phyloP scores from a whole-genome alignment of 1,140 invertebrate species.

The Luehdorfia chinensis region DNA sequence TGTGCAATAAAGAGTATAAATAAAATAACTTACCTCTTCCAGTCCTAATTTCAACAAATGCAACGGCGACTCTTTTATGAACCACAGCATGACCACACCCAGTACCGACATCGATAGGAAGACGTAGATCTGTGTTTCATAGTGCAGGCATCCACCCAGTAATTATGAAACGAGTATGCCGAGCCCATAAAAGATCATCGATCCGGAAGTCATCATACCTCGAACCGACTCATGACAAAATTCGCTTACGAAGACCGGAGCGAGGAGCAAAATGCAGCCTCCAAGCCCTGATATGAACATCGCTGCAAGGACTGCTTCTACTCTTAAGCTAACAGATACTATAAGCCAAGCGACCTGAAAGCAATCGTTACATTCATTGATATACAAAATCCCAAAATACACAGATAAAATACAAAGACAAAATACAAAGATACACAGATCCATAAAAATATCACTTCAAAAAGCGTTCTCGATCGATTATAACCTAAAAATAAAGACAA shows the following conservation, averaged over 20 bases:
- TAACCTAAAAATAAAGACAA: too few relatives aligned
- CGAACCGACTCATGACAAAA: constrained; percentile 31
- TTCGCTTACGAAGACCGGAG: constrained; percentile 33
- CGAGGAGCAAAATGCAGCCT: constrained; percentile 23
- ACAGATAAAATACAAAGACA: too few relatives aligned
- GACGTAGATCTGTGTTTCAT: constrained; percentile 41
- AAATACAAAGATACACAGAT: too few relatives aligned
- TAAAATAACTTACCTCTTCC: constrained; percentile 37
- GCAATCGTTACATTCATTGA: background rate
- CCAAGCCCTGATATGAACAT: constrained; percentile 34
- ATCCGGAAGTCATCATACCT: constrained; percentile 45
- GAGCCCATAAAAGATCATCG: constrained; percentile 37
- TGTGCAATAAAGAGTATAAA: background rate
- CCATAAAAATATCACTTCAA: too few relatives aligned
- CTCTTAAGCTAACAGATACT: constrained; percentile 23
- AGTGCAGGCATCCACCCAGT: constrained; percentile 42
- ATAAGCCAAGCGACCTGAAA: constrained; percentile 31
- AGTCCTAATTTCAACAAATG: constrained; percentile 46
- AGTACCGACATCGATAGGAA: constrained; percentile 38
- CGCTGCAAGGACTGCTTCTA: constrained; percentile 26
- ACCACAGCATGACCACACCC: constrained; percentile 34
- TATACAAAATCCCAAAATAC: too few relatives aligned
- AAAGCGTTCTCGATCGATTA: too few relatives aligned
- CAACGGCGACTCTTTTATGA: constrained; percentile 52
- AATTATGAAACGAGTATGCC: constrained; percentile 50